Conservation (phyloP, 2,797 vertebrate species). For the Carapus acus region DNA sequence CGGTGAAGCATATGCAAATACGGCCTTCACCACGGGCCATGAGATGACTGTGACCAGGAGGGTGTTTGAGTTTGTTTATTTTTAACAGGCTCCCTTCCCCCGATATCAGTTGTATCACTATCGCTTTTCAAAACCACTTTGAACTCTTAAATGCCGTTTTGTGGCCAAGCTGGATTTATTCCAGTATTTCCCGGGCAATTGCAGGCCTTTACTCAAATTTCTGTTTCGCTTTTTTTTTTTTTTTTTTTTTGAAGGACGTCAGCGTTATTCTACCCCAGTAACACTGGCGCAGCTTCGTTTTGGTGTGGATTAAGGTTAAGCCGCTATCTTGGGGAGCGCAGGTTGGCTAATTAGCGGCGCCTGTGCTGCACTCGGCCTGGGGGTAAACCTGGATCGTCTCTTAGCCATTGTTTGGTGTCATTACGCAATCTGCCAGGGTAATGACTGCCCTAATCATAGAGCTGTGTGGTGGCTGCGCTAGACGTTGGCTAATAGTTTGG, state of each 20-base stretch:
- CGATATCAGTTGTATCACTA: too few relatives aligned
- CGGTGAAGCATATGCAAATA: too few relatives aligned
- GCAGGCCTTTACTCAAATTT: conserved; percentile 20
- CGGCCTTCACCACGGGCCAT: too few relatives aligned
- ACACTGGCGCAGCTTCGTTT: conserved; percentile 44
- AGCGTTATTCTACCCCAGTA: conserved; percentile 20
- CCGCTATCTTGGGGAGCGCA: conserved; percentile 56
- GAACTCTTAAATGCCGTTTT: conserved; percentile 1
- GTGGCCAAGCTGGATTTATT: background rate
- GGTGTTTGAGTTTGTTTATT: too few relatives aligned
- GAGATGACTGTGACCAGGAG: too few relatives aligned
- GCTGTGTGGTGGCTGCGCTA: too few relatives aligned
- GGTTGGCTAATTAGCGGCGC: conserved; percentile 47
- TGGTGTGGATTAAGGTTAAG: conserved; percentile 46
- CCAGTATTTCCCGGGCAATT: conserved; percentile 20
- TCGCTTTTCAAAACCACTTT: background rate
- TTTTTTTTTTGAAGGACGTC: conserved; percentile 19
- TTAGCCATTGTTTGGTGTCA: conserved; percentile 32
- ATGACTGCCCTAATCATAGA: conserved; percentile 16
- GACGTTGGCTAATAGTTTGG: too few relatives aligned
- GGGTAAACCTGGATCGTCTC: conserved; percentile 36
- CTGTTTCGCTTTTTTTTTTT: conserved; percentile 21
- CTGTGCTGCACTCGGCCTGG: conserved; percentile 32
- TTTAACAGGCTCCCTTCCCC: too few relatives aligned
- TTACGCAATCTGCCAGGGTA: conserved; percentile 26